Evolutionary conservation across 1,140 invertebrate genomes (phyloP).

Genomic region (Penaeus vannamei): DNA sequence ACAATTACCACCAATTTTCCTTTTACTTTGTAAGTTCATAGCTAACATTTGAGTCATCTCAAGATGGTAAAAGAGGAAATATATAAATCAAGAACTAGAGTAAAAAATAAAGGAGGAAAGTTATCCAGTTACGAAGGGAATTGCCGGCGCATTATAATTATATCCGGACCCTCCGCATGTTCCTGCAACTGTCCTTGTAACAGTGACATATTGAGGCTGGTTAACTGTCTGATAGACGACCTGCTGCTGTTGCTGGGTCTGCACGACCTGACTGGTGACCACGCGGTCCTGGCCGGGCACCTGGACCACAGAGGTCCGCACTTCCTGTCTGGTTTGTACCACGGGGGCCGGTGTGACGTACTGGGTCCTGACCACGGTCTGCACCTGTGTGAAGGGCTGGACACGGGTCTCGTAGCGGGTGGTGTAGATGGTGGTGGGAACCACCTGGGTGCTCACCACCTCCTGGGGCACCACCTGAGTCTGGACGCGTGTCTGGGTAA

Average conservation of each 20-base stretch:
- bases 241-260: constrained; percentile 55
- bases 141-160: constrained; percentile 50
- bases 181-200: constrained; percentile 50
- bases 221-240: constrained; percentile 59
- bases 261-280: constrained; percentile 39
- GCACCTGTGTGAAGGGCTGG: constrained; percentile 59
- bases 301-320: constrained; percentile 52
- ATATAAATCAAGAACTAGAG: not conserved
- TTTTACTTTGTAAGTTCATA: too few species aligned
- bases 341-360: constrained; percentile 52
- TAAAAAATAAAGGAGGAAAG: not conserved
- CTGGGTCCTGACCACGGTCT: constrained; percentile 55
- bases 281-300: constrained; percentile 50
- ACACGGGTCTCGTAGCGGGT: constrained; percentile 50
- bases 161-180: constrained; percentile 52
- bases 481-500: constrained; percentile 42
- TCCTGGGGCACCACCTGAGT: constrained; percentile 60
- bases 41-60: too few species aligned
- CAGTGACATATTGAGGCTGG: constrained; percentile 42
- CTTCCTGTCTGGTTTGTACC: constrained; percentile 24
- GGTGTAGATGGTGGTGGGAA: constrained; percentile 52
- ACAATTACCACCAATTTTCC: too few species aligned
- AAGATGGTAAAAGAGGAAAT: not conserved
- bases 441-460: constrained; percentile 49
- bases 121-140: constrained; percentile 42